Base-by-base conservation (phyloP, 2,797 vertebrate species). In the Antennarius maculatus region DNA sequence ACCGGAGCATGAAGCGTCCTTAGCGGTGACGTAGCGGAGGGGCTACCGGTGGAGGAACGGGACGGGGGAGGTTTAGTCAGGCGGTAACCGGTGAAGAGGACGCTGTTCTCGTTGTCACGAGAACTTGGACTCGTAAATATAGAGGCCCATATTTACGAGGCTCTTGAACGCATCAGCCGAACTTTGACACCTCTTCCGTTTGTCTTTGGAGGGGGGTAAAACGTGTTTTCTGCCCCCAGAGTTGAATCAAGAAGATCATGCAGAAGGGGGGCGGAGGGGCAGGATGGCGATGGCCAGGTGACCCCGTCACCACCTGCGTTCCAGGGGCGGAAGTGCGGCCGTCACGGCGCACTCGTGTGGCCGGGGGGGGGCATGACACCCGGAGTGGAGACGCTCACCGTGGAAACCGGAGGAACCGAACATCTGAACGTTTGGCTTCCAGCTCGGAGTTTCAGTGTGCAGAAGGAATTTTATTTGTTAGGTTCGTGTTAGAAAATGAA, bases 241-340 rank as follows among this genome's bases (percentile, higher is more conserved):
- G 83, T 77, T 91, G 92, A 69, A 89, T 94, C 61, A 94, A 93
- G 57, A 94, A 93, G 71, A 94, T 93, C 69, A 94, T 94, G 93
- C 92, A 94, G 82, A 94, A 92, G 80, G 87, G 94, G 37, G 69
- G 87, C 1, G 93, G 93, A 75, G 91, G 50, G 93, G 93, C 15
- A 86, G 88, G 79, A 92, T 94, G 7, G 90, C 92, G 0, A 76
- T 83, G 73, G 92, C 93, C 0, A 23, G 23, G 2, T 23, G 93
- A 93, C 34, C 93, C 93, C 27, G 92, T 94, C 16, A 86, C 93
- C 69, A 92, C 94, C 62, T 87, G 93, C 93, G 94, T 94, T 91
- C 90, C 92, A 23, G 23, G 2, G 1, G 23, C 23, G 1, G 23
- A 23, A 23, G 23, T 23, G 23, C 23, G 23, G 23, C 23, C 23